Conservation (phyloP, 2,797 vertebrate species). For the Phataginus tricuspis region DNA sequence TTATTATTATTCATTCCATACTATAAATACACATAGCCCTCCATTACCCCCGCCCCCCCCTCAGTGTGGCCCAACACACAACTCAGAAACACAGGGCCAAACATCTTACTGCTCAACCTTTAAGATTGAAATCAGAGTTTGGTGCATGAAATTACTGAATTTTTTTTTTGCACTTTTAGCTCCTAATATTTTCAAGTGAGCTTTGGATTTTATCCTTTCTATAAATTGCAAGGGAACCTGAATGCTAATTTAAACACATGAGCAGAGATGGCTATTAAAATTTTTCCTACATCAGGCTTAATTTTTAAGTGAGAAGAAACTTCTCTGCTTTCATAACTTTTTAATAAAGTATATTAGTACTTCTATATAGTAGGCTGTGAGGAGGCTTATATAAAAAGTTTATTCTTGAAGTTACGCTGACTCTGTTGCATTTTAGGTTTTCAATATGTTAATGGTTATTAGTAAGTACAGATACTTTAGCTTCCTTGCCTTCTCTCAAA, state of each 20-base stretch:
- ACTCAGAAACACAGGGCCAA: neutral
- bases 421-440: neutral
- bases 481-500: neutral
- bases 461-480: neutral
- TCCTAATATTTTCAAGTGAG: neutral
- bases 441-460: neutral
- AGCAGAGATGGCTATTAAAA: neutral
- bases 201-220: neutral
- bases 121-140: neutral
- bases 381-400: neutral
- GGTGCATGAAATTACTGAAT: neutral
- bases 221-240: neutral
- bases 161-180: neutral
- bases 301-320: neutral
- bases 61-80: neutral
- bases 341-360: neutral
- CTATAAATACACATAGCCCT: neutral
- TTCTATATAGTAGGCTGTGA: neutral
- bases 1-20: neutral
- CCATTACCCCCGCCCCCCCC: too few species aligned
- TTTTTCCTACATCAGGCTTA: neutral
- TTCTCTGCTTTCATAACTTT: neutral
- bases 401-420: neutral
- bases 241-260: neutral
- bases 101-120: neutral